phyloP scores from a whole-genome alignment of 2,888 invertebrate genomes.

The Microplitis deprimator region DNA sequence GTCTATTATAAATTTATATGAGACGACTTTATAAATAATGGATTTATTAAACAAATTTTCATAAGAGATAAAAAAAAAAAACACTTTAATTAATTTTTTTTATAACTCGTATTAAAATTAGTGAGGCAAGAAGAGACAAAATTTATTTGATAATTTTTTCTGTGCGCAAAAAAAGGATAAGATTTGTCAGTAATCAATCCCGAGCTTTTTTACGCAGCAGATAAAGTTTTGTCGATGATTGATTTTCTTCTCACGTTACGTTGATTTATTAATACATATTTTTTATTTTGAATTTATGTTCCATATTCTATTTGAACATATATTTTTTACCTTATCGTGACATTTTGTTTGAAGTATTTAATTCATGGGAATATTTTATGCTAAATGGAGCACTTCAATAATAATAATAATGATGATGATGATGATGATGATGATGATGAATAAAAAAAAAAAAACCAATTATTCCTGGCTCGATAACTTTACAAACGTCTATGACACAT shows the following conservation, averaged over 20 bases:
- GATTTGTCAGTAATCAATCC: constrained; percentile 11
- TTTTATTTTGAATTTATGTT: background rate
- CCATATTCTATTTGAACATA: background rate
- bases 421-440: background rate
- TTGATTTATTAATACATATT: background rate
- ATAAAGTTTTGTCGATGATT: constrained; percentile 7
- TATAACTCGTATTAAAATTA: background rate
- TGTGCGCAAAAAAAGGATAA: background rate
- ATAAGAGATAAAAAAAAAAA: background rate
- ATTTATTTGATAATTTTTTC: background rate
- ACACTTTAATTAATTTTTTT: background rate
- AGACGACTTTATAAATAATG: background rate
- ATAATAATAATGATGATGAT: background rate
- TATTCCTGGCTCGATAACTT: constrained; percentile 1
- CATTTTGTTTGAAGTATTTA: background rate
- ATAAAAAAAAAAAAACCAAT: constrained; percentile 16
- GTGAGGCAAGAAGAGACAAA: background rate
- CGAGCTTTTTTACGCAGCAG: background rate
- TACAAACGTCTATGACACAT: constrained; percentile 10
- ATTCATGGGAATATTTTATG: background rate
- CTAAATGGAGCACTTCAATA: background rate
- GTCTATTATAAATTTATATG: background rate
- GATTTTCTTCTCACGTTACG: background rate
- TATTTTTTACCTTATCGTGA: background rate
- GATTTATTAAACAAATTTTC: background rate